Base-by-base conservation (phyloP, 2,797 vertebrate species). In the Malacoctenus gilli region DNA sequence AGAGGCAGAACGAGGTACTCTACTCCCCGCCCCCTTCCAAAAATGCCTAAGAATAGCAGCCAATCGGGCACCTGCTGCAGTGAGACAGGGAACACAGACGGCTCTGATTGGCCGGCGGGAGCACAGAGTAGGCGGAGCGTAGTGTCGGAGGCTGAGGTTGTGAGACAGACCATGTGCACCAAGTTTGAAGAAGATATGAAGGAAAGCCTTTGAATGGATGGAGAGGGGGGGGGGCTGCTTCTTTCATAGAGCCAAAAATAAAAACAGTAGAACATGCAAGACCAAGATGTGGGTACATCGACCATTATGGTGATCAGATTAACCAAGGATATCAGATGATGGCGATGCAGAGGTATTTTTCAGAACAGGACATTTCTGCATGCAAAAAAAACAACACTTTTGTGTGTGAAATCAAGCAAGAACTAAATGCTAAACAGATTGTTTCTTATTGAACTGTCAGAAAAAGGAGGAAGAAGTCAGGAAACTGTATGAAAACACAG, bases 181-280 rank as follows among this genome's bases (percentile, higher is more conserved):
- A 78, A 86, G 82, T 89, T 87, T 88, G 73, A 87, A 86, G 85
- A 84, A 64, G 67, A 83, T 77, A 63, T 66, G 74, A 81, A 68
- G 69, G 57, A 85, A 81, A 83, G 61, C 61, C 57, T 55, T 59
- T 85, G 81, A 81, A 86, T 80, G 68, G 67, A 64, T 61, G 39
- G 22, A 38, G 28, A 3, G 35, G 20, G 52, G 16, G 35, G 35
- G 20, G 52, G 16, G 35, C 44, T 62, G 54, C 23, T 77, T 86
- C 82, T 83, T 85, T 88, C 72, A 87, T 68, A 72, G 22, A 41
- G 59, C 68, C 68, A 80, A 80, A 82, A 85, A 80, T 82, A 84
- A 82, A 78, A 75, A 41, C 22, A 59, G 58, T 59, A 79, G 77
- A 84, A 30, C 28, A 37, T 31, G 68, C 77, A 80, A 75, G 39